Evolutionary conservation across 2,797 vertebrate species (phyloP).

Genomic region (Anabas testudineus): DNA sequence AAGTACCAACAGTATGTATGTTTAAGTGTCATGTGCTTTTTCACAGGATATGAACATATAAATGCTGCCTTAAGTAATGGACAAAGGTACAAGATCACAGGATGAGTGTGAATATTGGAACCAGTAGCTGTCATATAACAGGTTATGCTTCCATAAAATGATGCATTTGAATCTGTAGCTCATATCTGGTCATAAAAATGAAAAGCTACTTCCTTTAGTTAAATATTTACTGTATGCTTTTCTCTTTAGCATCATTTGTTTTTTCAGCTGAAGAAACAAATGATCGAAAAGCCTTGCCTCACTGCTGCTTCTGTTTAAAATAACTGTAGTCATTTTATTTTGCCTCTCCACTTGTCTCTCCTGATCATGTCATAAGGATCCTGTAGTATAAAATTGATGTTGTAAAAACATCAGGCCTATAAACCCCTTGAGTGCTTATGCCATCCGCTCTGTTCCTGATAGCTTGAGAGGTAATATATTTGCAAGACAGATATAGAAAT

Average conservation of each 20-base stretch:
- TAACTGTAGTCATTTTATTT: neutral
- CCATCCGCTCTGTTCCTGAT: conserved; percentile 11
- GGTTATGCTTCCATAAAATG: neutral
- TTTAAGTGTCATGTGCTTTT: neutral
- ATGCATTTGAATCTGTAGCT: neutral
- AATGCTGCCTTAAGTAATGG: conserved; percentile 4
- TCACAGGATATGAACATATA: neutral
- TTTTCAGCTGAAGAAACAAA: neutral
- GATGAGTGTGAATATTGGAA: neutral
- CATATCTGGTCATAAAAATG: conserved; percentile 13
- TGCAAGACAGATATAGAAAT: conserved; percentile 28
- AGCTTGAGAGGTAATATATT: conserved; percentile 29
- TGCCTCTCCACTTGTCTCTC: neutral
- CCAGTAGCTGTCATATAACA: neutral
- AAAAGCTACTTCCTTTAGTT: neutral
- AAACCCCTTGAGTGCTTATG: conserved; percentile 9
- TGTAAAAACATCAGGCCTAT: conserved; percentile 23
- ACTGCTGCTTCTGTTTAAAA: neutral
- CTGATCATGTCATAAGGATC: conserved; percentile 6
- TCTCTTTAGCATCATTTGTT: neutral
- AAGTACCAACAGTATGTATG: conserved; percentile 1
- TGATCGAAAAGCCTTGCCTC: neutral
- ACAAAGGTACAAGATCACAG: neutral
- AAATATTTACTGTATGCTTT: neutral
- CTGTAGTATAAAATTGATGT: conserved; percentile 7